These are phyloP conservation scores for Castor canadensis DNA, from an alignment of 2,113 vertebrate species.

Conservation along the genomic window DNA sequence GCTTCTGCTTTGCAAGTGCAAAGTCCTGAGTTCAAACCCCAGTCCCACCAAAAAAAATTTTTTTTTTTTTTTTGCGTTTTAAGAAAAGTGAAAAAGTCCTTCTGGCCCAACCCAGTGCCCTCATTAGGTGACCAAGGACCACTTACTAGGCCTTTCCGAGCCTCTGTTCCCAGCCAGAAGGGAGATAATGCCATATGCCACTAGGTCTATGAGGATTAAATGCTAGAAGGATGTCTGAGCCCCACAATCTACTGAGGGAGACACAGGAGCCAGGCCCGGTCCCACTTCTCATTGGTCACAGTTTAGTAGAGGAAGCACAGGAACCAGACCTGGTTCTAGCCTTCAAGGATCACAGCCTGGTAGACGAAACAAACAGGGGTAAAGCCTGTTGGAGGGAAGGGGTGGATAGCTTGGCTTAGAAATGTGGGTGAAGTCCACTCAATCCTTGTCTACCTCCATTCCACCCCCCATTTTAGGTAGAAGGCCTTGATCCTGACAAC, in stretches of 20 bases:
- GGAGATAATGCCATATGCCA: not conserved
- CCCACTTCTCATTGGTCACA: not conserved
- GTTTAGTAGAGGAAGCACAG: not conserved
- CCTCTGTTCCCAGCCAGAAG: not conserved
- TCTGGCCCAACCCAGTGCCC: not conserved
- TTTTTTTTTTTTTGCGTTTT: no score
- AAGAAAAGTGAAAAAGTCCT: no score
- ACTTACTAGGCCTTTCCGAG: not conserved
- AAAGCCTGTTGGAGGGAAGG: not conserved
- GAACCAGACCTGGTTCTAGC: not conserved
- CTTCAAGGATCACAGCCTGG: not conserved
- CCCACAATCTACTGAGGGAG: not conserved
- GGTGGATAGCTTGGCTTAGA: not conserved
- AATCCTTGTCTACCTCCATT: not conserved
- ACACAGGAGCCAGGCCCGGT: not conserved
- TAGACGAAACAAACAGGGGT: not conserved
- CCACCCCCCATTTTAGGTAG: conserved; percentile 83
- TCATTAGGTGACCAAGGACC: not conserved
- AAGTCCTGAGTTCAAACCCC: no score
- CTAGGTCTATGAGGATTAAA: not conserved
- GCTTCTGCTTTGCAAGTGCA: no score
- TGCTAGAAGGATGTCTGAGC: not conserved
- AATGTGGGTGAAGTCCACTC: not conserved
- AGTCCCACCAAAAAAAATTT: no score
- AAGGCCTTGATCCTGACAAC: conserved; percentile 93